Base-by-base conservation (phyloP, 23 tunicate species). In the Halocynthia aurantium region DNA sequence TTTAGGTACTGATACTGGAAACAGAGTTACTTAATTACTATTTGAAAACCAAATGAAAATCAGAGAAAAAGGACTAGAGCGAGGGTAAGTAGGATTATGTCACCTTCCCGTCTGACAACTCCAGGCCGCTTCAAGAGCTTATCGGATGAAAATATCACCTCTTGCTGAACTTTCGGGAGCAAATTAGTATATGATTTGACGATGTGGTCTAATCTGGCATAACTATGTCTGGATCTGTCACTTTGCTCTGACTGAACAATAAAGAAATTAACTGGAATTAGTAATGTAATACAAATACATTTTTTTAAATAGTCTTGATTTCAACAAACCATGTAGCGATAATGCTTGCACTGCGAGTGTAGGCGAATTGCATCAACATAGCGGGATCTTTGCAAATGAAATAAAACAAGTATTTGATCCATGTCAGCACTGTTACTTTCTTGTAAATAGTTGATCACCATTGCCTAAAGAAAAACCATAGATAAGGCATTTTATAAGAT, bases 71-170 rank as follows among this genome's bases (percentile, higher is more conserved):
- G 44, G 1, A 31, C 44, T 31, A 31, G 44, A 31, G 31, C 12
- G 76, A 71, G 9, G 56, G 18, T 6, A 55, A 44, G 55, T 9
- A 57, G 55, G 70, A 51, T 49, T 6, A 55, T 57, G 49, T 52
- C 57, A 83, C 94, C 87, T 88, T 88, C 94, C 73, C 83, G 83
- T n/a, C 84, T 50, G 31, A 73, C 52, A 6, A 58, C 18, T 6
- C 62, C 31, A 51, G 65, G 81, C 20, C 68, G 74, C 19, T 77
- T 53, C 50, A 64, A 31, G n/a, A 72, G 22, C 57, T 77, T 65
- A 53, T 10, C 22, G 18, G 49, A 22, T 9, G 76, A n/a, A 18
- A 77, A 80, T 11, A 83, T 81, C 8, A 72, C 8, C 11, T 88
- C 94, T 60, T 72, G 72, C 49, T 84, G 56, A 22, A 80, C 62